phyloP scores from a whole-genome alignment of 2,113 vertebrate species.

The Ammodytes marinus region DNA sequence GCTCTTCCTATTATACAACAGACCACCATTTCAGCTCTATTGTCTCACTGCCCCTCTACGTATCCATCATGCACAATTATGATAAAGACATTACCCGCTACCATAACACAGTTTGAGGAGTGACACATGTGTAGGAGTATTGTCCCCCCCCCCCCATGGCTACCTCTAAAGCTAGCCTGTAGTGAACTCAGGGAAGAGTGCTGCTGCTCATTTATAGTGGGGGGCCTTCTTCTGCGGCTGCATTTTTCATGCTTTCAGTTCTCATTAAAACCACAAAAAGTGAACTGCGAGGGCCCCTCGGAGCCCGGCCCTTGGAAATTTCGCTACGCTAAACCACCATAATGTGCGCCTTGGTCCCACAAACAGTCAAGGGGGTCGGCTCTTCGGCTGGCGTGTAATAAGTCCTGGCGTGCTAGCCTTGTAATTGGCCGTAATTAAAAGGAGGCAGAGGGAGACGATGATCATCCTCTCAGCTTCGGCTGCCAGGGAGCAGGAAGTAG shows the following conservation, averaged over 20 bases:
- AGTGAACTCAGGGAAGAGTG: constrained; percentile 47
- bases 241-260: constrained; percentile 81
- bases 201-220: constrained; percentile 59
- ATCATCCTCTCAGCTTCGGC: constrained; percentile 77
- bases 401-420: constrained; percentile 80
- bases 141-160: constrained; percentile 24
- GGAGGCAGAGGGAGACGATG: constrained; percentile 75
- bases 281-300: constrained; percentile 63
- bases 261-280: constrained; percentile 80
- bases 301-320: constrained; percentile 62
- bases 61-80: constrained; percentile 59
- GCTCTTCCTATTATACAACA: constrained; percentile 30
- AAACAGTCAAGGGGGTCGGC: constrained; percentile 64
- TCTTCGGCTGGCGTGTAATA: constrained; percentile 78
- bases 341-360: constrained; percentile 71
- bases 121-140: constrained; percentile 65
- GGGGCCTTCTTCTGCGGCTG: constrained; percentile 62
- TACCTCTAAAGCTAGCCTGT: constrained; percentile 39
- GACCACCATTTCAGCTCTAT: constrained; percentile 15
- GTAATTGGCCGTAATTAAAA: constrained; percentile 87
- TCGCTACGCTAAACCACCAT: constrained; percentile 72
- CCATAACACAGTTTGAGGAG: constrained; percentile 60
- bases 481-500: constrained; percentile 81
- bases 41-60: constrained; percentile 30
- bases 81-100: constrained; percentile 71